Percentiles rank a stretch among this genome's conserved stretches.
Evolutionary conservation across 2,888 invertebrate species (phyloP).

Genomic region (Lypha dubia): DNA sequence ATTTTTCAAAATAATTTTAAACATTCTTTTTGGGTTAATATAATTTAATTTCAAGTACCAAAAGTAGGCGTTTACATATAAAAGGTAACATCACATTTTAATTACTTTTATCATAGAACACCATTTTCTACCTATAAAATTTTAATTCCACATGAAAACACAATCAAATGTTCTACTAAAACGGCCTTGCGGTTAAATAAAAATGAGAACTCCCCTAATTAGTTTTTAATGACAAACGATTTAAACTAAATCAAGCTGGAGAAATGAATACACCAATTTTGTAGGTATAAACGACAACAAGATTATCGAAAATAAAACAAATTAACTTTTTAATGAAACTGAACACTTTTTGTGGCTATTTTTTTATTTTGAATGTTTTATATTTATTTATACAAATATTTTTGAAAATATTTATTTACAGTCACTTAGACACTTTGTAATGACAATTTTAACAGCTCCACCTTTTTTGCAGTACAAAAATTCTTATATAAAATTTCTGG

Average conservation of each 20-base stretch:
- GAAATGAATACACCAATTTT: too few relatives aligned
- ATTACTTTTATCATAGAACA: background rate
- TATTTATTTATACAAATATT: background rate
- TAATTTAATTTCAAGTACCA: background rate
- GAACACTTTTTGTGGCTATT: too few relatives aligned
- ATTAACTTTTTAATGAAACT: background rate
- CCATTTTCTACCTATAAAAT: background rate
- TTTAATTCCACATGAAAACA: background rate
- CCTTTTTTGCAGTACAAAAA: background rate
- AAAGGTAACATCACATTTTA: background rate
- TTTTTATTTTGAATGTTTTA: too few relatives aligned
- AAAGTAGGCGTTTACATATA: background rate
- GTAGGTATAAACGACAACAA: too few relatives aligned
- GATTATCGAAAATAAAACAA: background rate
- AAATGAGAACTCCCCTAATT: constrained; percentile 24
- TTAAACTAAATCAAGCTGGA: background rate
- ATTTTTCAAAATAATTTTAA: too few relatives aligned
- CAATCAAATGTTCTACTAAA: background rate
- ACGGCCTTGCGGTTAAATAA: constrained; percentile 1
- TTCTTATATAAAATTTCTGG: background rate
- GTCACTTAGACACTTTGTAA: constrained; percentile 24
- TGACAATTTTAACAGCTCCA: background rate
- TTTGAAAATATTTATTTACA: background rate
- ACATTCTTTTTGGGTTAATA: background rate
- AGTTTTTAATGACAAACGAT: background rate